Evolutionary conservation across 2,888 invertebrate species (phyloP), one percentile per base, ranked within the genome.

Genomic region (Drosophila bunnanda): DNA sequence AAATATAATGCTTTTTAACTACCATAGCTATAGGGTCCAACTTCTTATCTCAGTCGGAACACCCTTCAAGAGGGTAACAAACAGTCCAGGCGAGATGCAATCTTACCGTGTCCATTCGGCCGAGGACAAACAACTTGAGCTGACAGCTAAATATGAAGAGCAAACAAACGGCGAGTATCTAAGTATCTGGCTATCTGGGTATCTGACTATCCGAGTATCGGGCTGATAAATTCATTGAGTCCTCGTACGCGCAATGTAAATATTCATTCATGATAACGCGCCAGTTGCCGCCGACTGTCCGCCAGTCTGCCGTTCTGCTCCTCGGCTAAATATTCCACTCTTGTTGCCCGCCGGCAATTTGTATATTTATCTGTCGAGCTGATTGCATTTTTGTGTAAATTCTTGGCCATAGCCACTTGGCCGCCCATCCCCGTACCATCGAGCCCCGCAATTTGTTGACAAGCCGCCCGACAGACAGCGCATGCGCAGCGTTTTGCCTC

Each of bases 381-480:
- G 88, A 85, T 87, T 80, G 85, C 81, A 85, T 87, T 85, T 87
- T 81, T 85, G 88, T 85, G 88, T 87, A 82, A 87, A 85, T 87
- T 82, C 82, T 66, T 68, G 48, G 62, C 60, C 60, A 76, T 69
- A 60, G 76, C 72, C 67, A 62, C 61, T 67, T 57, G 30, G 13
- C 25, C 8, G 13, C 28, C 30, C 44, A 12, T 12, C 17, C 30
- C 46, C 46, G 17, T 43, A 22, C 43, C 43, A 8, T 8, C 12
- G n/a, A 4, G n/a, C 10, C 28, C n/a, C 28, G n/a, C 0, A 13
- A 25, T 25, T 20, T 15, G 48, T 56, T 44, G 60, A 43, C 61
- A 61, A 46, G 48, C 66, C 55, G 56, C 68, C 58, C 66, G 76
- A 74, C 76, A 44, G 56, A 38, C 64, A 64, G 48, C 65, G 66